Conservation (phyloP, 2,797 vertebrate species). For the Paguma larvata region DNA sequence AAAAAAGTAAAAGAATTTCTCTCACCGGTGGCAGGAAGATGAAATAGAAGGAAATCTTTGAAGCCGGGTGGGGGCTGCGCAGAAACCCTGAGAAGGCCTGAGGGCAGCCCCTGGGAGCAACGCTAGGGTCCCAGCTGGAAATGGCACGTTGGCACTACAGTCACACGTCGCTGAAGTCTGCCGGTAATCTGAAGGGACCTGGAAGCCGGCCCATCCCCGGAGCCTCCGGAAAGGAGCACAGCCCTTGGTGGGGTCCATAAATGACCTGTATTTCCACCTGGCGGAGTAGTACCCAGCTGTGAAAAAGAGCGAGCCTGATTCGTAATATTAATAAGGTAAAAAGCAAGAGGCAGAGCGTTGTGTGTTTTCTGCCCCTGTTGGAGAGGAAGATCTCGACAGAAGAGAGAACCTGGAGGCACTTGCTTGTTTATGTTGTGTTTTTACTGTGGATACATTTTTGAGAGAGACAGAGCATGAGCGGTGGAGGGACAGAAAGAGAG, state of each 20-base stretch:
- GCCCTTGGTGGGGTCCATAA: neutral
- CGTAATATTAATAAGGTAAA: neutral
- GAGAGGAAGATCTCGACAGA: neutral
- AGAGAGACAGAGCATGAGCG: too few relatives aligned
- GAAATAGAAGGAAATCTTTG: neutral
- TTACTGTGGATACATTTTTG: too few relatives aligned
- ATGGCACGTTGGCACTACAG: neutral
- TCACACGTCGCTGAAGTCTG: neutral
- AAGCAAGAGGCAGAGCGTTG: neutral
- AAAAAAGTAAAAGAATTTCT: neutral
- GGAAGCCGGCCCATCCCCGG: neutral
- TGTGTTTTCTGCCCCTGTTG: neutral
- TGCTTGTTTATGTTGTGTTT: too few relatives aligned
- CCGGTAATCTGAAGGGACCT: neutral
- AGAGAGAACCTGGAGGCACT: neutral
- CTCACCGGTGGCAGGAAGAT: neutral
- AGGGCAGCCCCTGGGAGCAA: neutral
- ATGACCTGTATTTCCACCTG: neutral
- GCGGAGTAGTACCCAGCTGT: neutral
- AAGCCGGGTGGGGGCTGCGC: accelerated
- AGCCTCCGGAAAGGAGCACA: neutral
- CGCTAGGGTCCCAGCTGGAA: neutral
- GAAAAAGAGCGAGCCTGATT: neutral
- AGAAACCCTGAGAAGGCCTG: neutral
- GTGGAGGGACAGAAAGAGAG: too few relatives aligned